Evolutionary conservation across 2,888 invertebrate species (phyloP).

Genomic region (Lagria hirta): DNA sequence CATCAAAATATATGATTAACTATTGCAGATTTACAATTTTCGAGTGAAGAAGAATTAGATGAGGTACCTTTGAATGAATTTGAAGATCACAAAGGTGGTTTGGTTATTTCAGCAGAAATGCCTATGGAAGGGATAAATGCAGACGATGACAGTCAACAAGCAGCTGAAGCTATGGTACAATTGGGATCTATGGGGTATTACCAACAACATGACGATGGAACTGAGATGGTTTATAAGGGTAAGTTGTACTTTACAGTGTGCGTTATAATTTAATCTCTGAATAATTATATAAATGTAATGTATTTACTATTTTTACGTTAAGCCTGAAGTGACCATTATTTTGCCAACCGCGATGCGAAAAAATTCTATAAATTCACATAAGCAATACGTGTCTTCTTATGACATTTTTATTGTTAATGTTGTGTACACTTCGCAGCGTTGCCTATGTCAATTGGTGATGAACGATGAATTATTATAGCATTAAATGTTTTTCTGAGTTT

Average conservation of each 20-base stretch:
- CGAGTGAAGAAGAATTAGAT: slow-evolving; percentile 69
- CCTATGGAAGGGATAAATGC: slow-evolving; percentile 43
- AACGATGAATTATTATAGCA: too few species aligned
- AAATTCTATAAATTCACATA: too few species aligned
- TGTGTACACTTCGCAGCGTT: too few species aligned
- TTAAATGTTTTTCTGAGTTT: too few species aligned
- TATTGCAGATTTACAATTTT: slow-evolving; percentile 63
- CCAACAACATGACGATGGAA: slow-evolving; percentile 48
- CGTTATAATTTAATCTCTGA: too few species aligned
- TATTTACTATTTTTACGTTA: too few species aligned
- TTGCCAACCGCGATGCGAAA: too few species aligned
- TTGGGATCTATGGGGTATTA: slow-evolving; percentile 68
- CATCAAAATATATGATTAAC: slow-evolving; percentile 3
- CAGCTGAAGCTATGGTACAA: slow-evolving; percentile 76
- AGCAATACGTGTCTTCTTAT: too few species aligned
- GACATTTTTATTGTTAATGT: too few species aligned
- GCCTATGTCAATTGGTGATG: too few species aligned
- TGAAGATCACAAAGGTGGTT: slow-evolving; percentile 53
- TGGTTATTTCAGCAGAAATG: slow-evolving; percentile 54
- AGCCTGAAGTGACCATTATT: too few species aligned
- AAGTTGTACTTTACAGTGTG: slow-evolving; percentile 18
- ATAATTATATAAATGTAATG: too few species aligned
- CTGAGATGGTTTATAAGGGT: slow-evolving; percentile 47
- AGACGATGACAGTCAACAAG: slow-evolving; percentile 62
- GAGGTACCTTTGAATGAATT: slow-evolving; percentile 62